phyloP scores from a whole-genome alignment of 2,797 vertebrate species.

The Brachyalestes nurse region DNA sequence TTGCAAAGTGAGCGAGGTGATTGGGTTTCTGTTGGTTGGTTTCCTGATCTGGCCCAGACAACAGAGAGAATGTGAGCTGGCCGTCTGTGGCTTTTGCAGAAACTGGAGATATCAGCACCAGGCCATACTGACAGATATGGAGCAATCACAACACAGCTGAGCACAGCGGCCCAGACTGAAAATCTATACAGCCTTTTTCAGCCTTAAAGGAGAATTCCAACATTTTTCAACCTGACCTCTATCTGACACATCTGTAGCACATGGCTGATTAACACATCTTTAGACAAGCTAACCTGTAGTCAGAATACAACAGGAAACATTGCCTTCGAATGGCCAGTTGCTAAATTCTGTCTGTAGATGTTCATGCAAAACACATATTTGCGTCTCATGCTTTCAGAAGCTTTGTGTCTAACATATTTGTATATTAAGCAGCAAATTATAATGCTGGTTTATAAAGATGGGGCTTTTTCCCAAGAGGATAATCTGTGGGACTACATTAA shows the following conservation, averaged over 20 bases:
- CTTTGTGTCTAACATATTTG: not conserved
- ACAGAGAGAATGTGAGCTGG: slow-evolving; percentile 33
- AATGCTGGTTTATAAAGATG: not conserved
- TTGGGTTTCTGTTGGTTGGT: slow-evolving; percentile 41
- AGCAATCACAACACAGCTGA: slow-evolving; percentile 15
- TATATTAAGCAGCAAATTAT: not conserved
- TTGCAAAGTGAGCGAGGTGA: slow-evolving; percentile 27
- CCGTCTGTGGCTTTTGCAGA: slow-evolving; percentile 49
- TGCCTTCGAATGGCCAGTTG: not conserved
- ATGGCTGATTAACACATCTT: not conserved
- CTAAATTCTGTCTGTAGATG: too few species aligned
- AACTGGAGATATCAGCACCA: slow-evolving; percentile 18
- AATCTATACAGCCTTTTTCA: not conserved
- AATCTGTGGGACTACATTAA: not conserved
- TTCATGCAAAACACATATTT: not conserved
- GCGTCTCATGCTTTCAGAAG: not conserved
- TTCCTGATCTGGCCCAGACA: slow-evolving; percentile 43
- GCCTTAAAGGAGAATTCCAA: not conserved
- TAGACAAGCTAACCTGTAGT: too few species aligned
- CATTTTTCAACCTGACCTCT: not conserved
- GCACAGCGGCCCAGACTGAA: slow-evolving; percentile 19
- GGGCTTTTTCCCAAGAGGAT: not conserved
- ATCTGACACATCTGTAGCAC: too few species aligned
- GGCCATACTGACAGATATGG: slow-evolving; percentile 21
- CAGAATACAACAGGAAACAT: too few species aligned